Evolutionary conservation across 2,113 vertebrate genomes (phyloP).

Genomic region (Oryctolagus cuniculus): mOryCun1.1 NC_091433.1:137948501-137949000

Average conservation of each 20-base stretch:
- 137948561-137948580: not conserved
- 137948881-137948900: constrained; percentile 44
- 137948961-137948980: not conserved
- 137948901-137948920: not conserved
- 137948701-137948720: not conserved
- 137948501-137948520: not conserved
- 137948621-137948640: not conserved
- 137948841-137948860: not conserved
- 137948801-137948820: not conserved
- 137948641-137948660: constrained; percentile 1
- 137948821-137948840: not conserved
- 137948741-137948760: not conserved
- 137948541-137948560: not conserved
- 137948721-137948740: not conserved
- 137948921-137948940: not conserved
- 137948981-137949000: not conserved
- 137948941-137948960: constrained; percentile 4
- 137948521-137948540: not conserved
- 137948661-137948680: not conserved
- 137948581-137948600: not conserved
- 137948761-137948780: not conserved
- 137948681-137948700: constrained; percentile 3
- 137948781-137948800: not conserved
- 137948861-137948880: constrained; percentile 19
- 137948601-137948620: not conserved